Evolutionary conservation across 2,113 vertebrate species (phyloP).

Genomic region (Bos taurus): DNA sequence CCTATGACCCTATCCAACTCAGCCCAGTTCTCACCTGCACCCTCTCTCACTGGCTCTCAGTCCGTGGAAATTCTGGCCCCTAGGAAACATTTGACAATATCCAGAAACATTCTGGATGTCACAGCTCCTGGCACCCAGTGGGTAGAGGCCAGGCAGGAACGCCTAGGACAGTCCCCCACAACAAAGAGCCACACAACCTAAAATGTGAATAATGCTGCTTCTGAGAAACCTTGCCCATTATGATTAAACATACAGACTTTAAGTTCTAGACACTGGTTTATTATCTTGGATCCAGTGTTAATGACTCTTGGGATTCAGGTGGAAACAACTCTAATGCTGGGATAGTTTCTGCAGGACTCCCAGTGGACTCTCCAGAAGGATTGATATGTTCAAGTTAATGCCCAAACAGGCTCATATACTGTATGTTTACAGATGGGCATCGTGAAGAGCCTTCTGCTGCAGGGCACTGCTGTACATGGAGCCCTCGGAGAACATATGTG

Average conservation of each 20-base stretch:
- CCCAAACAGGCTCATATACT: not conserved
- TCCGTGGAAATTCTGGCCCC: too few species aligned
- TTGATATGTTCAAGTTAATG: not conserved
- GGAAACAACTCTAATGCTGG: not conserved
- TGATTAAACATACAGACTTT: not conserved
- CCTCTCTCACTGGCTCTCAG: not conserved
- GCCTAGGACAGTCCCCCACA: not conserved
- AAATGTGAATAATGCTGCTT: not conserved
- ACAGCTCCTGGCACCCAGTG: not conserved
- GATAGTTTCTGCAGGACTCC: not conserved
- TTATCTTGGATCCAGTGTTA: not conserved
- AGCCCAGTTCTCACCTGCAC: not conserved
- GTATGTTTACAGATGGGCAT: not conserved
- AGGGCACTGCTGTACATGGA: rapidly evolving
- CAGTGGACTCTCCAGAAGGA: not conserved
- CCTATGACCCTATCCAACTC: not conserved
- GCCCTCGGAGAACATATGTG: not conserved
- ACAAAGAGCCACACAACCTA: not conserved
- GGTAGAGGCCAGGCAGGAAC: not conserved
- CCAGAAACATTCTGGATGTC: not conserved
- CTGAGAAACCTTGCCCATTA: not conserved
- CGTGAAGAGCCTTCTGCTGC: not conserved
- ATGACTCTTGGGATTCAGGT: not conserved
- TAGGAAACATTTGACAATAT: not conserved
- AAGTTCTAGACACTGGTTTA: not conserved